Base-by-base conservation (phyloP, 2,797 vertebrate species). In the Gymnoscopelus braueri region DNA sequence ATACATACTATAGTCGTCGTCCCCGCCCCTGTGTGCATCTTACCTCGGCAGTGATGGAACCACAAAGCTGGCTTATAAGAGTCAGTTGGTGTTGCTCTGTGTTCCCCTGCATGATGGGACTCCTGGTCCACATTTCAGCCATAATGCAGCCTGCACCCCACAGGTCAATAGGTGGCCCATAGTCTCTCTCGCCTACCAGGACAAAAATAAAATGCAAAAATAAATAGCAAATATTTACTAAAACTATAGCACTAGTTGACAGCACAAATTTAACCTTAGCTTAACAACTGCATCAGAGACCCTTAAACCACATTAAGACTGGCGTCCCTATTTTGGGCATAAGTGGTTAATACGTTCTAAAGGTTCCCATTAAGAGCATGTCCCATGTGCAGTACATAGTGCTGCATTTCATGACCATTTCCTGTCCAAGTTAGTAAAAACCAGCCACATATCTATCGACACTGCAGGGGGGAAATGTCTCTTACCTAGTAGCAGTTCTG, bases 81-180 rank as follows among this genome's bases (percentile, higher is more conserved):
- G 96, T 97, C 26, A 99, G 95, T 88, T 99, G 98, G 82, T 99
- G 98, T 87, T 99, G 98, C 72, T 99, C 98, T 0, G 97, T 98
- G 93, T 99, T 99, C 13, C 98, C 98, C 81, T 99, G 97, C 98
- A 99, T 99, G 91, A 99, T 99, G 53, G 98, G 97, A 89, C 97
- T 99, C 62, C 97, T 93, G 8, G 97, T 99, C 98, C 98, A 99
- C 98, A 99, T 99, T 90, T 99, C 97, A 0, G 97, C 98, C 98
- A 99, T 99, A 90, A 99, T 99, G 89, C 98, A 99, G 56, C 98
- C 98, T 0, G 88, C 98, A 0, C 98, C 98, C 98, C 98, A 99
- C 19, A 99, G 94, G 82, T 99, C 98, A 52, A 99, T 99, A 68
- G 98, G 97, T 0, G 98, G 98, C 3, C 98, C 98, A 0, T 99